Evolutionary conservation across 2,113 vertebrate species (phyloP).

Genomic region (Cryptomyrus ogoouensis): DNA sequence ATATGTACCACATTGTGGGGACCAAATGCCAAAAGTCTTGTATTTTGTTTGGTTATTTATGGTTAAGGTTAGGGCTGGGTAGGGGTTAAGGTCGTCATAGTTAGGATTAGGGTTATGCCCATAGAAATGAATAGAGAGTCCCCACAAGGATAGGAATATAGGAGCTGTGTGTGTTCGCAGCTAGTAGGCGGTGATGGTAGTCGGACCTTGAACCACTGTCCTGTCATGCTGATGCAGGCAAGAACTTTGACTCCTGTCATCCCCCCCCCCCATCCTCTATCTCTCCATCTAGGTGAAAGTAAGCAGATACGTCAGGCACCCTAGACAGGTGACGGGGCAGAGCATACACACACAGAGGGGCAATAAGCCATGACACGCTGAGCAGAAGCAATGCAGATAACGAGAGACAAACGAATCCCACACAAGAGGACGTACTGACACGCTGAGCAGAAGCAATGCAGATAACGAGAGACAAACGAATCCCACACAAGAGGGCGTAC

Average conservation of each 20-base stretch:
- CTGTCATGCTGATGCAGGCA: slow-evolving; percentile 3
- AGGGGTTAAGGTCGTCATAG: not conserved
- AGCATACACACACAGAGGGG: not conserved
- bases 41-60: not conserved
- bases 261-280: not conserved
- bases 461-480: not conserved
- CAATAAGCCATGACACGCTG: not conserved
- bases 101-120: not conserved
- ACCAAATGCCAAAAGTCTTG: not conserved
- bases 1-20: not conserved
- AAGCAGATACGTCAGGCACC: not conserved
- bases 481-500: not conserved
- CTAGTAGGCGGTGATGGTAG: not conserved
- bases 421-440: not conserved
- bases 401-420: not conserved
- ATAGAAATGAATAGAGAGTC: not conserved
- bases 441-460: not conserved
- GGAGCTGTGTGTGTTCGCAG: not conserved
- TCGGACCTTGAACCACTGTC: not conserved
- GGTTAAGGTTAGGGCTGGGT: not conserved
- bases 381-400: not conserved
- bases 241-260: not conserved
- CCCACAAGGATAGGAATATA: not conserved
- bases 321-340: not conserved
- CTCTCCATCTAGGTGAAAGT: not conserved